These are phyloP conservation scores for Theropithecus gelada DNA, from an alignment of 2,113 vertebrate genomes.

Conservation along the genomic window DNA sequence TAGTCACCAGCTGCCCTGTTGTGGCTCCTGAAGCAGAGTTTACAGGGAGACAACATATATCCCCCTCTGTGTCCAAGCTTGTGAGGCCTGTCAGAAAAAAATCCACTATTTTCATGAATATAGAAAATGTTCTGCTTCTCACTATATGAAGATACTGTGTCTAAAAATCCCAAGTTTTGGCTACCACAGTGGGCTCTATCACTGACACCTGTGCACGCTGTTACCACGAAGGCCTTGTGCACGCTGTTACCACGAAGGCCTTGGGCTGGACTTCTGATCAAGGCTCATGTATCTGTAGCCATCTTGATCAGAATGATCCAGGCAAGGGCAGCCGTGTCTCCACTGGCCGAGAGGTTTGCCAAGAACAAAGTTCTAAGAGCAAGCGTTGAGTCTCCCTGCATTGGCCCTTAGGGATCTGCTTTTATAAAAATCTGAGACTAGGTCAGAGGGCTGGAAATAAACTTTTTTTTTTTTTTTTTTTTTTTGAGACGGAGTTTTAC, in stretches of 20 bases:
- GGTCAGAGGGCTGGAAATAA: not conserved
- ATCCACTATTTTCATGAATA: not conserved
- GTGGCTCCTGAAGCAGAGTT: not conserved
- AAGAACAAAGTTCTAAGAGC: not conserved
- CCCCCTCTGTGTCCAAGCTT: too few species aligned
- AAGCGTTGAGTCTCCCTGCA: not conserved
- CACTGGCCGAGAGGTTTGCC: too few species aligned
- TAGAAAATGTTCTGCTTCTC: not conserved
- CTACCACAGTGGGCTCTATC: too few species aligned
- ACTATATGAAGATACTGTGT: not conserved
- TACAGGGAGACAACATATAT: not conserved
- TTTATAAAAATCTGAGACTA: not conserved
- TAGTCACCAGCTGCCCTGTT: not conserved
- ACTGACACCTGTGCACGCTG: not conserved
- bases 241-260: accelerated
- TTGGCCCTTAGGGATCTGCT: not conserved
- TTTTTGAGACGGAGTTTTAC: too few species aligned
- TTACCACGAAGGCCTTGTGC: not conserved
- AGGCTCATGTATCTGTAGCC: not conserved
- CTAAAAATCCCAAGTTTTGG: not conserved
- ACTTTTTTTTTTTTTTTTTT: too few species aligned
- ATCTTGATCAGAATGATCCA: not conserved
- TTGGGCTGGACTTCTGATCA: too few species aligned
- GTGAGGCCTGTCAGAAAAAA: not conserved
- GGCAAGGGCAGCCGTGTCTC: not conserved